Evolutionary conservation across 2,113 vertebrate species (phyloP).

Genomic region (Labeo rohita): DNA sequence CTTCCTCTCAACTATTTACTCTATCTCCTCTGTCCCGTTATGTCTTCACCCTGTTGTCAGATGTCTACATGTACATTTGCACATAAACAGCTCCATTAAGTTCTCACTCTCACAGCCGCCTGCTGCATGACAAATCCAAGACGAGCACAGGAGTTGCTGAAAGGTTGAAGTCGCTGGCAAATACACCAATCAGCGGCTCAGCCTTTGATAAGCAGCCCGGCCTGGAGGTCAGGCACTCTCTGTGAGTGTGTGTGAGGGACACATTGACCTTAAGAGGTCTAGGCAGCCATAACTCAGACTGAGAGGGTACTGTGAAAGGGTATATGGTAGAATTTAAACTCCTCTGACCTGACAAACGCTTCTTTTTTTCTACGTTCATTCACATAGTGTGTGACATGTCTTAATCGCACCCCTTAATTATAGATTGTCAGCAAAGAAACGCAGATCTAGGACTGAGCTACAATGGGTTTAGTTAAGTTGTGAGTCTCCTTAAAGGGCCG

Average conservation of each 20-base stretch:
- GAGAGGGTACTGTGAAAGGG: constrained; percentile 41
- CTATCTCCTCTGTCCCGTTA: not conserved
- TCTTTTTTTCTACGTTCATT: not conserved
- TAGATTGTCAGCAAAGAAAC: constrained; percentile 31
- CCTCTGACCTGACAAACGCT: not conserved
- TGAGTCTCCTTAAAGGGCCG: not conserved
- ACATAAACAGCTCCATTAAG: not conserved
- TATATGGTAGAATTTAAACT: constrained; percentile 25
- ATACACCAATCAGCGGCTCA: constrained; percentile 33
- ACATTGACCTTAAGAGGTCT: constrained; percentile 53
- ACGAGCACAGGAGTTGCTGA: constrained; percentile 18
- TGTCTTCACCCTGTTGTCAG: not conserved
- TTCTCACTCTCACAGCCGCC: not conserved
- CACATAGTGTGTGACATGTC: not conserved
- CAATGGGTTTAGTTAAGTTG: not conserved
- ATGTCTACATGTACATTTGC: not conserved
- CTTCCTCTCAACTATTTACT: not conserved
- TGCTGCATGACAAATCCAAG: constrained; percentile 30
- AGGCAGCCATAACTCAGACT: constrained; percentile 47
- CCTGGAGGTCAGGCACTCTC: constrained; percentile 11
- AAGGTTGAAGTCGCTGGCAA: constrained; percentile 22
- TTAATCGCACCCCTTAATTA: constrained; percentile 7
- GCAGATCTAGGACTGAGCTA: constrained; percentile 18
- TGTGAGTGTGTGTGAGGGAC: constrained; percentile 20
- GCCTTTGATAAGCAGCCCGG: constrained; percentile 39